Evolutionary conservation across 2,888 invertebrate genomes (phyloP).

Genomic region (Acutogordius australiensis): DNA sequence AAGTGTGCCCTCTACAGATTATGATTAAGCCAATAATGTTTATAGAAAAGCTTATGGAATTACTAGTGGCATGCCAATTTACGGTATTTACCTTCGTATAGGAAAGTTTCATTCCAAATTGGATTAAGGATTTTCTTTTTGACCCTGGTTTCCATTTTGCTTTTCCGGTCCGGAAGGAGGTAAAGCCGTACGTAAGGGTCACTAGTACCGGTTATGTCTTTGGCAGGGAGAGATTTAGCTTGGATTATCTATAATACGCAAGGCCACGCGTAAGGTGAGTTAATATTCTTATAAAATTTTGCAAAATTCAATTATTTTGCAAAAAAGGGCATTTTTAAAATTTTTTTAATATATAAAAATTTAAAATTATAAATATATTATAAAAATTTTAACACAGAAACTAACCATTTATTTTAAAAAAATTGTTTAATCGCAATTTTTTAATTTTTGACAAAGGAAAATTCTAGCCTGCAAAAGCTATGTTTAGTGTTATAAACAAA

Average conservation of each 20-base stretch:
- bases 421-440: too few relatives aligned
- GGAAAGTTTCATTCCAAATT: slow-evolving; percentile 51
- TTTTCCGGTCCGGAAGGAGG: slow-evolving; percentile 49
- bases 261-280: not conserved
- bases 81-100: slow-evolving; percentile 31
- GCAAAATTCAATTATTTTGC: not conserved
- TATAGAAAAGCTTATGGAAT: too few relatives aligned
- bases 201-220: slow-evolving; percentile 47
- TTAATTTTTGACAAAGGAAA: too few relatives aligned
- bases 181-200: slow-evolving; percentile 62
- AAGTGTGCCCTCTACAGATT: too few relatives aligned
- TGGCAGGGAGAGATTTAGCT: slow-evolving; percentile 8
- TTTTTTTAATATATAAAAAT: too few relatives aligned
- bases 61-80: too few relatives aligned
- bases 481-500: too few relatives aligned
- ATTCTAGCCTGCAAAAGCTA: too few relatives aligned
- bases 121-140: slow-evolving; percentile 31
- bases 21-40: too few relatives aligned
- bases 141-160: slow-evolving; percentile 50
- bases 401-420: too few relatives aligned
- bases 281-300: not conserved
- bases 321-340: not conserved
- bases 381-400: too few relatives aligned
- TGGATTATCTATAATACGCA: slow-evolving; percentile 32
- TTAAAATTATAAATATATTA: too few relatives aligned